Evolutionary conservation across 2,888 invertebrate genomes (phyloP), one percentile per base, ranked within the genome.

Genomic region (Lepidonotus clava): DNA sequence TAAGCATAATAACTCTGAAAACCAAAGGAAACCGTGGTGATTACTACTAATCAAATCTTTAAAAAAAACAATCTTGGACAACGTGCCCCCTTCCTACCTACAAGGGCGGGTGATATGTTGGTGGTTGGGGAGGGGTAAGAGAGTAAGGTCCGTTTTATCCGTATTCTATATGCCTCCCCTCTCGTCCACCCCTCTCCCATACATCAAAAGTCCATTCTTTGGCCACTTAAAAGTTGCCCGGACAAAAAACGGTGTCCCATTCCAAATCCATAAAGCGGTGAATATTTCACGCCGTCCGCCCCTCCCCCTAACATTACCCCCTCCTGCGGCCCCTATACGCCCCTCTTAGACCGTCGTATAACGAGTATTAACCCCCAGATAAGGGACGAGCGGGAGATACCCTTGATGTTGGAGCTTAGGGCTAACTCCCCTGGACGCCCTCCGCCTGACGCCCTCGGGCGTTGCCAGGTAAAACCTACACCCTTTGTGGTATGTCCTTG

Each of bases 331-430:
- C 46, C 46, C 46, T 11, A n/a, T 24, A 8, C 36, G 24, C 71
- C 71, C 71, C 38, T 11, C 24, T 5, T 56, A n/a, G 5, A 8
- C 56, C 5, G 24, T 11, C 56, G 5, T 56, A 4, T 36, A 38
- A 34, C 36, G 8, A 71, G 71, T 18, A 34, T 38, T 71, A 34
- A 71, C 8, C n/a, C n/a, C n/a, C 6, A 71, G 71, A 71, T 71
- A 71, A 71, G 36, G 38, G 18, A 36, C 36, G n/a, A n/a, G 66
- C 71, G 71, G 71, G 18, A 71, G 71, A 38, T 71, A 36, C 36
- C 71, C 71, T 71, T 71, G 71, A 71, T 71, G 71, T 71, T 5
- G 71, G 61, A 71, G 71, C 71, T 38, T 14, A 36, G 71, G 71
- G 46, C 46, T 71, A 71, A 71, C 36, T 71, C 71, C 38, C 18